Conservation (phyloP, 2,113 vertebrate genomes). For the Urocolius indicus region DNA sequence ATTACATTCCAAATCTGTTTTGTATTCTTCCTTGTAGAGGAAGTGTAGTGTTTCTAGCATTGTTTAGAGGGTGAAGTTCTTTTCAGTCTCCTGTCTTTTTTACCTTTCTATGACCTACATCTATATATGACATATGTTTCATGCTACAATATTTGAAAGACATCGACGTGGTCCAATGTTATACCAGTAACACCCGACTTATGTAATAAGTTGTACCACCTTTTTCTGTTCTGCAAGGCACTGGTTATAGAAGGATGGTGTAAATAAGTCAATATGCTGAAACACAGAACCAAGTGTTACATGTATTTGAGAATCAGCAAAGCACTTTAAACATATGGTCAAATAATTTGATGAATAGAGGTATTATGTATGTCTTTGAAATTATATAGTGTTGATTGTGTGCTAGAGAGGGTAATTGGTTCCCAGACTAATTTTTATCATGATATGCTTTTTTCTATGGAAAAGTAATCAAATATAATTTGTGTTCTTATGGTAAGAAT, state of each 20-base stretch:
- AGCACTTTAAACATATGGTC: neutral
- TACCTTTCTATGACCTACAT: neutral
- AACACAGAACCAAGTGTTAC: neutral
- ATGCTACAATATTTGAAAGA: neutral
- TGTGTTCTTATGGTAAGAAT: neutral
- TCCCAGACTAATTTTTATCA: neutral
- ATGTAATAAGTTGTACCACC: neutral
- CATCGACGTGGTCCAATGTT: neutral
- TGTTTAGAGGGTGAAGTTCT: neutral
- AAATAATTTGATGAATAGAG: neutral
- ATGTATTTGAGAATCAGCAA: neutral
- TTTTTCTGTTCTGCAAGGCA: neutral
- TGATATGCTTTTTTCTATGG: neutral
- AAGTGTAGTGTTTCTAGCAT: neutral
- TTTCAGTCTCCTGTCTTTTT: neutral
- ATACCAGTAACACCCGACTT: neutral
- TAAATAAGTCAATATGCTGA: neutral
- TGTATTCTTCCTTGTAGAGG: neutral
- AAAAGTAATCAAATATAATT: neutral
- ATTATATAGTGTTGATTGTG: neutral
- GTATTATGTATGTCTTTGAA: neutral
- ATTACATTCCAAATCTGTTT: neutral
- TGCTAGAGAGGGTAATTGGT: neutral
- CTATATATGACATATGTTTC: neutral
- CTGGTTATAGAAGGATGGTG: neutral